Percentiles rank a stretch among this genome's conserved stretches.
Conservation (phyloP, 2,797 vertebrate genomes). For the Dallia pectoralis region DNA sequence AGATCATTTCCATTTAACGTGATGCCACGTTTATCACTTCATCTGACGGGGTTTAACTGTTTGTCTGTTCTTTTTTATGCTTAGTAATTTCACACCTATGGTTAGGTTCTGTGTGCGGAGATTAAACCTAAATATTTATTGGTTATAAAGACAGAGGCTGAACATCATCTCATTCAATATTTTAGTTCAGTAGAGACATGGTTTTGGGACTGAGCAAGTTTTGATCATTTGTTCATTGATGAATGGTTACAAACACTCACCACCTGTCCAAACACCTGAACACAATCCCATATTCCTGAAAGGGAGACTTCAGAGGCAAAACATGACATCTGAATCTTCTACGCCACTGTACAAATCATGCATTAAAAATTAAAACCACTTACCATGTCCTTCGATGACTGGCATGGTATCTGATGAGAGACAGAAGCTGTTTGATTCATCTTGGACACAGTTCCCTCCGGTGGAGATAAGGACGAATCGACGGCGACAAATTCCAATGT, state of each 20-base stretch:
- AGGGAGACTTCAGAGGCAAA: background rate
- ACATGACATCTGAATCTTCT: background rate
- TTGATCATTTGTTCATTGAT: background rate
- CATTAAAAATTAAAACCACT: background rate
- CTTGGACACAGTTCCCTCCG: background rate
- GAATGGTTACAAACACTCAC: background rate
- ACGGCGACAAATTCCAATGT: background rate
- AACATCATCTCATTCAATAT: background rate
- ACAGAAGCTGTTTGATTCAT: conserved; percentile 72
- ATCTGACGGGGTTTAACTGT: background rate
- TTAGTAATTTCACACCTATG: background rate
- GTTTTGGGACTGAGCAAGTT: background rate
- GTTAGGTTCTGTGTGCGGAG: background rate
- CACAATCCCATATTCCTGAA: background rate
- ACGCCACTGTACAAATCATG: background rate
- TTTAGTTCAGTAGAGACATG: background rate
- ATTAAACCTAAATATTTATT: background rate
- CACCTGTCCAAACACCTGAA: background rate
- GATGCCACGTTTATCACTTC: background rate
- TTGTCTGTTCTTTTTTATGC: background rate
- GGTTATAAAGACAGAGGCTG: background rate
- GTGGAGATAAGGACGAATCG: background rate
- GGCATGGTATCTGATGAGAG: conserved; percentile 68
- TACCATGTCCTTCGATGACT: conserved; percentile 59
- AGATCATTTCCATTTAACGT: background rate